Base-by-base conservation (phyloP, 2,797 vertebrate species). In the Anguilla pacifica region DNA sequence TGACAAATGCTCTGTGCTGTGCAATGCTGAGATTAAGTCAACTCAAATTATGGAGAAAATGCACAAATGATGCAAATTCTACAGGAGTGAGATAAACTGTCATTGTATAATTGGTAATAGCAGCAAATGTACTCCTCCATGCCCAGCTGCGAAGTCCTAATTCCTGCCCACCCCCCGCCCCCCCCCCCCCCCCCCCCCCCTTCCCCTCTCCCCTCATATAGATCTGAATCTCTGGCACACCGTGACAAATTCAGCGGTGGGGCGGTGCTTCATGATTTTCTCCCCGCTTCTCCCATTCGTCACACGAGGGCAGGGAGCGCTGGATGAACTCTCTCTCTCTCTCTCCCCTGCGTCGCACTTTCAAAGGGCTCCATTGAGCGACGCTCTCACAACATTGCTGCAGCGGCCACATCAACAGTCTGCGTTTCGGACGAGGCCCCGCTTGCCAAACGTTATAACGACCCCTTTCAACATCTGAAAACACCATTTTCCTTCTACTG, bases 391-490 rank as follows among this genome's bases (percentile, higher is more conserved):
- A 19, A 19, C 39, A 79, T 46, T 46, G 5, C 74, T 22, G 39
- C 74, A 6, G 17, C 39, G 35, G 74, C 74, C 74, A 43, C 74
- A 5, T 79, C 74, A 79, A 22, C 74, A 22, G 74, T 79, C 39
- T 43, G 17, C 39, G 72, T 35, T 77, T 72, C n/a, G 28, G 72
- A 39, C 1, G 13, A 31, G 9, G n/a, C 70, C 70, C 28, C 13
- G 74, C 46, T 39, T 39, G 2, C 81, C 22, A 19, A 83, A 15
- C 0, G 49, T 49, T 28, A 51, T 53, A 55, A 51, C 1, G 81
- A 17, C 46, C 81, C 81, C n/a, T n/a, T 55, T 55, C 9, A 70
- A 59, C 79, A 79, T 70, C 86, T 49, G 86, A 77, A 51, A 53
- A 83, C 15, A 53, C 15, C 0, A 83, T 83, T 83, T 53, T 83